A percentile compares a stretch with the other conserved stretches of the same genome.
These are phyloP conservation scores for Miichthys miiuy DNA, from an alignment of 2,797 vertebrate genomes.

Conservation along the genomic window DNA sequence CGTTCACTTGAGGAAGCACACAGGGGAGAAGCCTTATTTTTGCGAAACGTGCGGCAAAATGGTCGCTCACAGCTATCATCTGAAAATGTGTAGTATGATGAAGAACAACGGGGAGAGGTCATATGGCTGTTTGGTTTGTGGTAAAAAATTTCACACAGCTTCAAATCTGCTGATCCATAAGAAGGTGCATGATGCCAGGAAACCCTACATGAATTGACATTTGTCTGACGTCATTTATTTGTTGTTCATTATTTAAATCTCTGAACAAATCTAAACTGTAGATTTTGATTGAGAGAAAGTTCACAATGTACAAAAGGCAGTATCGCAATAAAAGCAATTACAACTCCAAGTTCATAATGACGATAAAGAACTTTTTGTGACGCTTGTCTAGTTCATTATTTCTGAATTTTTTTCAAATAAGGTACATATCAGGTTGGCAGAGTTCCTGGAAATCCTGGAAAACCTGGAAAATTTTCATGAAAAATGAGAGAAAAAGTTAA, in stretches of 20 bases:
- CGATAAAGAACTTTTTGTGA: background rate
- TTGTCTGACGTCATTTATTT: too few relatives aligned
- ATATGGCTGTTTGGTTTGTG: background rate
- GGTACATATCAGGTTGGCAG: too few relatives aligned
- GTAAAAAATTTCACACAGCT: slow-evolving; percentile 1
- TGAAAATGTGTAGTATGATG: slow-evolving; percentile 20
- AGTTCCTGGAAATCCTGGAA: too few relatives aligned
- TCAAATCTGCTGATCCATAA: slow-evolving; percentile 18
- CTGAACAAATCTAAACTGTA: too few relatives aligned
- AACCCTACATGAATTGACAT: background rate
- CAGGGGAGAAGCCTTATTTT: slow-evolving; percentile 54
- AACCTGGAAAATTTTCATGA: too few relatives aligned
- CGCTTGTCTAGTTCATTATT: too few relatives aligned
- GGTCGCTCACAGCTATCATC: slow-evolving; percentile 46
- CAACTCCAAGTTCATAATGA: background rate
- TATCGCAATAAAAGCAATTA: too few relatives aligned
- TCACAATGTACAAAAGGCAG: too few relatives aligned
- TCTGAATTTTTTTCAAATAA: too few relatives aligned
- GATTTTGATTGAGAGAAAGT: too few relatives aligned
- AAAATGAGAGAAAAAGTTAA: too few relatives aligned
- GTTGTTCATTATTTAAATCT: too few relatives aligned
- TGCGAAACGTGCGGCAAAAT: slow-evolving; percentile 46
- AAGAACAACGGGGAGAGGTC: background rate
- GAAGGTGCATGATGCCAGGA: slow-evolving; percentile 25
- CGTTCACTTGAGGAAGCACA: slow-evolving; percentile 60